These are phyloP conservation scores for Muraenolepis orangiensis DNA, from an alignment of 2,797 vertebrate genomes.

Conservation along the genomic window DNA sequence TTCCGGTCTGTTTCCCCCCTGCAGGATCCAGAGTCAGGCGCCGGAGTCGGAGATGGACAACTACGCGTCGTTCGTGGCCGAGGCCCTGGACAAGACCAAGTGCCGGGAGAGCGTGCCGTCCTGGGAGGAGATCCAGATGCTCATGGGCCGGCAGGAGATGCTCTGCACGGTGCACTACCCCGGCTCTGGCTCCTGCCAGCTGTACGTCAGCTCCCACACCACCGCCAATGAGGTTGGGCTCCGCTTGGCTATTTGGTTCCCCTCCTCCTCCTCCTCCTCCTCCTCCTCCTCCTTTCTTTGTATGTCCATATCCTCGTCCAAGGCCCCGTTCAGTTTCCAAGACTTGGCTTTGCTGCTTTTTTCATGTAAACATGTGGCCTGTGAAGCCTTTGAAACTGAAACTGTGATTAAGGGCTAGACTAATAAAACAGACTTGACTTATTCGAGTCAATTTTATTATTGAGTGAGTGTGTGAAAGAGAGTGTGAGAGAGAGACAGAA, in stretches of 20 bases:
- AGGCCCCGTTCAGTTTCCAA: too few species aligned
- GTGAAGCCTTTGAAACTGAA: too few species aligned
- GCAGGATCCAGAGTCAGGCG: constrained; percentile 83
- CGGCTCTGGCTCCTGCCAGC: constrained; percentile 79
- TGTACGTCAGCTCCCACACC: constrained; percentile 91
- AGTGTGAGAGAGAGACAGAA: too few species aligned
- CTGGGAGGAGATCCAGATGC: constrained; percentile 89
- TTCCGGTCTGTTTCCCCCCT: background rate
- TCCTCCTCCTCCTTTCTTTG: too few species aligned
- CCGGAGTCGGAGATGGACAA: constrained; percentile 86
- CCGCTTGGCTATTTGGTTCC: constrained; percentile 1
- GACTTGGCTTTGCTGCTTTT: too few species aligned
- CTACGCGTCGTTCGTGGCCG: constrained; percentile 87
- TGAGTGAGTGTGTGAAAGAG: too few species aligned
- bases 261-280: too few species aligned
- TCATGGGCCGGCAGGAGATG: constrained; percentile 86
- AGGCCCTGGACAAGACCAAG: constrained; percentile 84
- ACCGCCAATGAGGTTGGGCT: constrained; percentile 87
- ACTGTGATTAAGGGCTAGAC: too few species aligned
- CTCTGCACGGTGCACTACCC: constrained; percentile 87
- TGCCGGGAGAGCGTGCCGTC: constrained; percentile 89
- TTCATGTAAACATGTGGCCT: too few species aligned
- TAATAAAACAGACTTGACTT: too few species aligned
- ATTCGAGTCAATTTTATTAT: too few species aligned
- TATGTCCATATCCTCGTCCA: too few species aligned